Evolutionary conservation across 2,888 invertebrate genomes (phyloP).

Genomic region (Callimorpha dominula): DNA sequence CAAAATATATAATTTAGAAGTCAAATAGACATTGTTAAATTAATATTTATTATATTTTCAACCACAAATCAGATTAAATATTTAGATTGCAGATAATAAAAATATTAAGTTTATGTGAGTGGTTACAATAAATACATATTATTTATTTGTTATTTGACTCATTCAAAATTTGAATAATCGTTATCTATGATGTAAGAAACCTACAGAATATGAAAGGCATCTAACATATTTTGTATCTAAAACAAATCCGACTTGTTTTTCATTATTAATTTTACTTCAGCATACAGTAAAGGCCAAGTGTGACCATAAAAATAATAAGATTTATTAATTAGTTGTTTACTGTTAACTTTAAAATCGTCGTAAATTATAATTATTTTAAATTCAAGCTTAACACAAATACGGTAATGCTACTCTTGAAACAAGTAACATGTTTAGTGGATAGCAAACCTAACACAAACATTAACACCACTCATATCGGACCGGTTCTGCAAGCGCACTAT

Average conservation of each 20-base stretch:
- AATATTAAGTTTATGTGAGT: background rate
- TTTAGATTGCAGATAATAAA: constrained; percentile 5
- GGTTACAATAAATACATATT: background rate
- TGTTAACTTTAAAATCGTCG: background rate
- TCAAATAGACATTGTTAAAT: background rate
- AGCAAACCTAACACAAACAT: constrained; percentile 23
- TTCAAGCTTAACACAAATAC: constrained; percentile 16
- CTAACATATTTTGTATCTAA: background rate
- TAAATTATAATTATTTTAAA: background rate
- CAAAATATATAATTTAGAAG: background rate
- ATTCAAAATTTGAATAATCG: background rate
- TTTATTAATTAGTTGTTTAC: background rate
- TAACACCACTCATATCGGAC: constrained; percentile 34
- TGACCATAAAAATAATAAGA: background rate
- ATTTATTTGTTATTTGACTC: background rate
- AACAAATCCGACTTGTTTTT: background rate
- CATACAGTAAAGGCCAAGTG: background rate
- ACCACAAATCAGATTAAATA: constrained; percentile 1
- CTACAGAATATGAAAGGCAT: background rate
- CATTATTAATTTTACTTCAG: background rate
- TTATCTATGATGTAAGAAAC: background rate
- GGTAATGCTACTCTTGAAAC: constrained; percentile 11
- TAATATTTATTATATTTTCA: background rate
- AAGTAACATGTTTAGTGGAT: constrained; percentile 7
- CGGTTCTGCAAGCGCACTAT: constrained; percentile 31